Evolutionary conservation across 2,113 vertebrate species (phyloP), one percentile per base, ranked within the genome.

Genomic region (Campylomormyrus tamandua): DNA sequence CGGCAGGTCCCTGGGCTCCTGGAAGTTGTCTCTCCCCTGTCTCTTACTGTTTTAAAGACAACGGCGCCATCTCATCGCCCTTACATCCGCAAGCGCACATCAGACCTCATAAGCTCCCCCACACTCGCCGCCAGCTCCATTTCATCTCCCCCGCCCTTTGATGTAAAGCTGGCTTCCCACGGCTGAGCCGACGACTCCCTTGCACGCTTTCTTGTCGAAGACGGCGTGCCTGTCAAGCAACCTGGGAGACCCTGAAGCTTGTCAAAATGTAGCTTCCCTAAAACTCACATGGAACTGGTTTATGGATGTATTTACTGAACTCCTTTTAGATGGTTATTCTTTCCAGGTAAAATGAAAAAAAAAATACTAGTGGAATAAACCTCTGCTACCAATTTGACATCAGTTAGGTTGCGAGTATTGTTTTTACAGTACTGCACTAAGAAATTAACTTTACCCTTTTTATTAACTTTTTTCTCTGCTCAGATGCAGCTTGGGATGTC

Each of bases 401-500:
- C 39, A 80, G 35, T 42, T 13, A 17, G 15, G 70, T 31, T 80
- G 74, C 1, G 13, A 42, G 5, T 77, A 6, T 80, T 42, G 74
- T 77, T 77, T 77, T 77, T 77, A 39, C 15, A 80, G 3, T 19
- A 80, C 5, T 42, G 35, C 17, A 35, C 31, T 80, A 42, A 42
- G 13, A 80, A 80, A 80, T 39, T 11, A 19, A 39, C 31, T 17
- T 35, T 42, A 17, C 27, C 62, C 62, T 70, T 70, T 80, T 80
- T 17, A 21, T 11, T 39, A 87, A 56, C 53, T 2, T 42, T 94
- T 95, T 93, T 83, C 94, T 94, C 95, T 95, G 56, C 15, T 50
- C 94, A 97, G 96, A 97, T 95, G 96, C 97, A 92, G 96, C 96
- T 94, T 97, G 96, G 96, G 95, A 96, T 70, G 96, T 96, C 89